Percentiles rank a stretch among this genome's conserved stretches.
phyloP scores from a whole-genome alignment of 2,113 vertebrate genomes.

The Gymnorhina tibicen region DNA sequence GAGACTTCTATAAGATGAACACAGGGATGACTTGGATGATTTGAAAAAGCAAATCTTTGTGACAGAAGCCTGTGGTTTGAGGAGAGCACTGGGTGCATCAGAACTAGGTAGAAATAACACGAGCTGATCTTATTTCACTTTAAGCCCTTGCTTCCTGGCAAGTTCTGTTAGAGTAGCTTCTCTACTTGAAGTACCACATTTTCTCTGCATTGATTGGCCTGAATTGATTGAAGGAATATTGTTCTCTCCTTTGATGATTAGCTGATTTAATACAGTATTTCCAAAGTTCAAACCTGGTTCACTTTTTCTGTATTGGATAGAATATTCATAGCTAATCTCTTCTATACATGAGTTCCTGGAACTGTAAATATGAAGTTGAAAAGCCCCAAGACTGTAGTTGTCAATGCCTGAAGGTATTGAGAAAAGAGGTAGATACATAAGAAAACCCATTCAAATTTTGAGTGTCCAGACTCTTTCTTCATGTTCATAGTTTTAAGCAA shows the following conservation, averaged over 20 bases:
- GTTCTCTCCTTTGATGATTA: background rate
- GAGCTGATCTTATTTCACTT: background rate
- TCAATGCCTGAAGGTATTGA: background rate
- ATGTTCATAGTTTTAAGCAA: background rate
- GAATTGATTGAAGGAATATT: background rate
- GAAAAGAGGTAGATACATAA: background rate
- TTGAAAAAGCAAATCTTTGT: background rate
- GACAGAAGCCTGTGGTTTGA: background rate
- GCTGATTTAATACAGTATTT: background rate
- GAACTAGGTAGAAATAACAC: background rate
- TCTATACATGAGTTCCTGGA: background rate
- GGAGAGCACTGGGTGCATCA: background rate
- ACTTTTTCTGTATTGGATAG: background rate
- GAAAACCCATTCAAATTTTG: background rate
- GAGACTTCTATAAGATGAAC: background rate
- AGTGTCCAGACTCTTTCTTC: background rate
- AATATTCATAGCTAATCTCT: background rate
- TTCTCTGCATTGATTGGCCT: background rate
- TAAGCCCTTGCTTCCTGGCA: background rate
- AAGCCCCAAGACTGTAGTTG: background rate
- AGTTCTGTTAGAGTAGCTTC: background rate
- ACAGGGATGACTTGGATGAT: background rate
- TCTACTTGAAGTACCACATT: background rate
- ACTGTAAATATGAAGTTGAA: background rate
- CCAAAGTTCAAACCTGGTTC: background rate